phyloP scores from a whole-genome alignment of 2,888 invertebrate genomes.

The Ectemnius continuus region DNA sequence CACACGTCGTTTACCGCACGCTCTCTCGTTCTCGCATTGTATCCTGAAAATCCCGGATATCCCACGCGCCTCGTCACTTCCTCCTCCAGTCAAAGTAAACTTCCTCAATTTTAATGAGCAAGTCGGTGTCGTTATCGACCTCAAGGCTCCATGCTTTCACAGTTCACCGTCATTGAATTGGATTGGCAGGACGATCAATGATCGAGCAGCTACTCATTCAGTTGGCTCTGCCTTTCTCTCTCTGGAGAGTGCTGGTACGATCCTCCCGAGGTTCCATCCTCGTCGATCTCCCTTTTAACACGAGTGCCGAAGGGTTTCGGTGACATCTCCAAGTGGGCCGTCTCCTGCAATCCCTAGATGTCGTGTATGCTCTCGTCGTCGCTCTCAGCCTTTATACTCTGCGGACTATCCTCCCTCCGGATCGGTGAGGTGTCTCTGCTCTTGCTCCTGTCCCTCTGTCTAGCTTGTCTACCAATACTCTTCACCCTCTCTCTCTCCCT shows the following conservation, averaged over 20 bases:
- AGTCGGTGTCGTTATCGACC: slow-evolving; percentile 33
- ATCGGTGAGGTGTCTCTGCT: slow-evolving; percentile 64
- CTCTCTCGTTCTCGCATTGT: slow-evolving; percentile 21
- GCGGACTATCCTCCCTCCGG: slow-evolving; percentile 71
- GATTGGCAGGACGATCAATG: neutral
- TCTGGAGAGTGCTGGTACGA: neutral
- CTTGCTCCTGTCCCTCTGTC: slow-evolving; percentile 70
- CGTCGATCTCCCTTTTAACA: neutral
- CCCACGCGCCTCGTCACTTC: slow-evolving; percentile 54
- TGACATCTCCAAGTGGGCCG: neutral
- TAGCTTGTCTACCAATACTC: slow-evolving; percentile 56
- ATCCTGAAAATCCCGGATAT: slow-evolving; percentile 56
- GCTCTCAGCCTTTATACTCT: slow-evolving; percentile 73
- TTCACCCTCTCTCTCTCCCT: slow-evolving; percentile 53
- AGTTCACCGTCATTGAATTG: neutral
- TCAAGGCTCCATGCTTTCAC: slow-evolving; percentile 13
- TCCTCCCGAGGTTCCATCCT: slow-evolving; percentile 10
- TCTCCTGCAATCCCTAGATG: slow-evolving; percentile 63
- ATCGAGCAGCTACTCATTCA: neutral
- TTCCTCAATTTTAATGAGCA: too few species aligned
- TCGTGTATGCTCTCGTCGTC: slow-evolving; percentile 77
- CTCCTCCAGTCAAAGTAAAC: slow-evolving; percentile 38
- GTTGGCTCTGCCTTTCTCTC: neutral
- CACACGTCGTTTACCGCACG: slow-evolving; percentile 63
- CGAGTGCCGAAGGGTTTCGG: neutral